Evolutionary conservation across 2,888 invertebrate genomes (phyloP).

Genomic region (Yponomeuta evonymella): DNA sequence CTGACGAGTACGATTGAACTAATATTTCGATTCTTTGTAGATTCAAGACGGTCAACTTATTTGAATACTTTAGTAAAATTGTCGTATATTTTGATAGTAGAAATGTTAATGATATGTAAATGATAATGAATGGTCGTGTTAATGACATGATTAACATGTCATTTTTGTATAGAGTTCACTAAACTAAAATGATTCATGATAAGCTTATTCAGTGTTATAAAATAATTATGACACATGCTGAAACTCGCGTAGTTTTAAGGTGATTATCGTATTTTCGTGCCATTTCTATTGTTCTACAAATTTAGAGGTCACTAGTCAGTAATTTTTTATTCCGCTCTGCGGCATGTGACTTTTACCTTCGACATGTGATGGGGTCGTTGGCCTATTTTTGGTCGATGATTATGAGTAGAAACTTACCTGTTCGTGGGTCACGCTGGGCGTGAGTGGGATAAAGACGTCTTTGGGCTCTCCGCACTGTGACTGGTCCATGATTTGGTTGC

Average conservation of each 20-base stretch:
- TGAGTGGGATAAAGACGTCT: constrained; percentile 55
- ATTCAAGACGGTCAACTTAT: neutral
- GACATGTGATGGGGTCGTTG: neutral
- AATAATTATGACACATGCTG: neutral
- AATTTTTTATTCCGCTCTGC: neutral
- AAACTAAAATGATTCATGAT: neutral
- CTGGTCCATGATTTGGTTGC: constrained; percentile 52
- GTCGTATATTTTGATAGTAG: neutral
- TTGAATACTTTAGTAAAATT: neutral
- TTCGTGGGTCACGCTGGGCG: constrained; percentile 47
- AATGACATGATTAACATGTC: neutral
- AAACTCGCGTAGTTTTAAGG: neutral
- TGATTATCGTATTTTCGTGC: neutral
- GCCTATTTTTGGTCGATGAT: neutral
- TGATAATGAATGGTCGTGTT: too few relatives aligned
- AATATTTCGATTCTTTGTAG: neutral
- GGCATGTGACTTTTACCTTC: neutral
- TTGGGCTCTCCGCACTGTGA: constrained; percentile 61
- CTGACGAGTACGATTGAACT: neutral
- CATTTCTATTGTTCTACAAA: neutral
- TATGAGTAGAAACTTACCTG: constrained; percentile 42
- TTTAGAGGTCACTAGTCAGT: neutral
- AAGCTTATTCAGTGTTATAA: neutral
- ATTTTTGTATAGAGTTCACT: neutral
- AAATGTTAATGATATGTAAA: neutral